Evolutionary conservation across 2,797 vertebrate species (phyloP).

Genomic region (Schizopygopsis malacanthus): DNA sequence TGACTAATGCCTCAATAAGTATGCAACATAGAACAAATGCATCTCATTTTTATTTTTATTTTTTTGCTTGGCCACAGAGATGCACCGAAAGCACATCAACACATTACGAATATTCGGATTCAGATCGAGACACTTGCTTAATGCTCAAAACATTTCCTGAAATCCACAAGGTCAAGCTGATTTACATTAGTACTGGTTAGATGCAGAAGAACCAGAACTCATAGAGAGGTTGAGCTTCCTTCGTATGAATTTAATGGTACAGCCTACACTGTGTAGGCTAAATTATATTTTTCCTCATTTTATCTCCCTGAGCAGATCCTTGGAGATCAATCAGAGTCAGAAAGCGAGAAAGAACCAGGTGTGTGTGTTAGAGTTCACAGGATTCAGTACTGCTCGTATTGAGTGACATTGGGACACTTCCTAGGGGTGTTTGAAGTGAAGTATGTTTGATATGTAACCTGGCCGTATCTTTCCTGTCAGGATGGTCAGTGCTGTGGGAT

Average conservation of each 20-base stretch:
- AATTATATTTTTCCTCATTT: neutral
- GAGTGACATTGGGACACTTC: constrained; percentile 6
- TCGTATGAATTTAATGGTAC: neutral
- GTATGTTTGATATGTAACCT: constrained; percentile 23
- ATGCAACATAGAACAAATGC: neutral
- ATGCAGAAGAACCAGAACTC: neutral
- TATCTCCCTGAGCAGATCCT: constrained; percentile 2
- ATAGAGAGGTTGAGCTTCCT: neutral
- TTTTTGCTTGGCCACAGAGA: neutral
- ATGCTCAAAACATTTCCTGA: constrained; percentile 1
- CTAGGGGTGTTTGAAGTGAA: constrained; percentile 17
- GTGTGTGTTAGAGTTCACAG: constrained; percentile 10
- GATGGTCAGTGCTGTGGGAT: neutral
- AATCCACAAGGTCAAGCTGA: neutral
- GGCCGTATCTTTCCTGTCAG: neutral
- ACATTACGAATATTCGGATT: neutral
- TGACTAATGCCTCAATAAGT: constrained; percentile 1
- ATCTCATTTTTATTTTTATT: neutral
- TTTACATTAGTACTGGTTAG: neutral
- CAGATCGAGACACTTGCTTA: neutral
- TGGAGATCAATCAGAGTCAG: neutral
- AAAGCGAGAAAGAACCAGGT: neutral
- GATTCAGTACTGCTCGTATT: constrained; percentile 25
- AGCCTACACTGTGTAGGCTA: neutral
- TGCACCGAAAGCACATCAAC: neutral